phyloP scores from a whole-genome alignment of 2,888 invertebrate species.

The Aporophyla lueneburgensis region DNA sequence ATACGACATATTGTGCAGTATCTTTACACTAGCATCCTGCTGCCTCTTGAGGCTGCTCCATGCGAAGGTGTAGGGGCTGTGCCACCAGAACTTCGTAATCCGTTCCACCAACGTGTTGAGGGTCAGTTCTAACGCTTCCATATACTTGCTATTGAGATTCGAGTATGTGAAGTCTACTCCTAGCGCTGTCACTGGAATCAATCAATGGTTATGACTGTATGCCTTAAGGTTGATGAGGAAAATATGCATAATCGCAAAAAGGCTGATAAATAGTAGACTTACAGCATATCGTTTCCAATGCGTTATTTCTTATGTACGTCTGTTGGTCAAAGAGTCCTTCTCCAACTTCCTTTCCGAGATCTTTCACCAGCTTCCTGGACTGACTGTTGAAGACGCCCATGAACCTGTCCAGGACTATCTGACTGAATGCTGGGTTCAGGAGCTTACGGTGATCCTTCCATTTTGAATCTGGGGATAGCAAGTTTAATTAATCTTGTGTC shows the following conservation, averaged over 20 bases:
- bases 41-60: too few relatives aligned
- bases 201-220: not conserved
- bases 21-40: slow-evolving; percentile 75
- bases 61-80: too few relatives aligned
- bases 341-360: slow-evolving; percentile 72
- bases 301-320: slow-evolving; percentile 79
- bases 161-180: slow-evolving; percentile 81
- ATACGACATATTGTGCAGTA: slow-evolving; percentile 80
- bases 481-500: too few relatives aligned
- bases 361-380: slow-evolving; percentile 73
- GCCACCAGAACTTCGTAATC: too few relatives aligned
- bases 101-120: too few relatives aligned
- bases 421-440: slow-evolving; percentile 80
- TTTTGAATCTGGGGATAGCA: slow-evolving; percentile 69
- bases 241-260: not conserved
- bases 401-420: slow-evolving; percentile 76
- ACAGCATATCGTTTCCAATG: slow-evolving; percentile 84
- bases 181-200: slow-evolving; percentile 79
- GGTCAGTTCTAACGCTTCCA: too few relatives aligned
- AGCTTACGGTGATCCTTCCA: slow-evolving; percentile 81
- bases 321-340: slow-evolving; percentile 81
- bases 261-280: slow-evolving; percentile 61
- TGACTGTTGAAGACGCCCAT: slow-evolving; percentile 79
- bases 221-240: not conserved
- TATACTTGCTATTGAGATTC: slow-evolving; percentile 70